Evolutionary conservation across 2,113 vertebrate species (phyloP).

Genomic region (Holacanthus passer): DNA sequence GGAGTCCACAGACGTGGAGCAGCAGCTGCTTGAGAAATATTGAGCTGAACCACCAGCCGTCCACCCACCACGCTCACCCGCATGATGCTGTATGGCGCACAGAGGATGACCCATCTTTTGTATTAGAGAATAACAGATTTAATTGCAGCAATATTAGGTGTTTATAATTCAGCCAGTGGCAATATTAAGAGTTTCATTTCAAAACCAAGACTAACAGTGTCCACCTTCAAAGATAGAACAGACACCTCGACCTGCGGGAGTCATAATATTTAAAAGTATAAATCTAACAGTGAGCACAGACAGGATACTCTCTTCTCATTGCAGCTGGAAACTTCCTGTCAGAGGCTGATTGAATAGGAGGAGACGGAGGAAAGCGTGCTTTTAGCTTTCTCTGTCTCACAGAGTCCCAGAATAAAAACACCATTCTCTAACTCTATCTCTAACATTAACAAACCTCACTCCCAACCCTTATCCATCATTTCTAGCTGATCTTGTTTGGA

Average conservation of each 20-base stretch:
- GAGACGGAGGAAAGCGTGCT: constrained; percentile 18
- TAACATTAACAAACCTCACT: constrained; percentile 50
- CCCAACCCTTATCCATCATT: constrained; percentile 24
- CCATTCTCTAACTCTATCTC: constrained; percentile 18
- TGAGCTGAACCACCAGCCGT: constrained; percentile 35
- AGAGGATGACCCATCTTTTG: background rate
- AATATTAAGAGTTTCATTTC: background rate
- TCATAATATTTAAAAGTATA: constrained; percentile 36
- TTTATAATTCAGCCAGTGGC: background rate
- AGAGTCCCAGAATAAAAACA: constrained; percentile 32
- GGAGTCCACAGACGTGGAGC: constrained; percentile 23
- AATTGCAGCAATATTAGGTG: background rate
- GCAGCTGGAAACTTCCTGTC: constrained; percentile 6
- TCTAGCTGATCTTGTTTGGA: constrained; percentile 27
- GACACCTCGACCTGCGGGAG: constrained; percentile 14
- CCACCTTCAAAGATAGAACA: constrained; percentile 13
- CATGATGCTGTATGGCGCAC: background rate
- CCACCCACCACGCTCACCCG: constrained; percentile 24
- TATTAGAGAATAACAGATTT: background rate
- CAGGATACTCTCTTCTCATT: constrained; percentile 8
- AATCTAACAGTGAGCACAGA: constrained; percentile 16
- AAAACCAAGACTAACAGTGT: background rate
- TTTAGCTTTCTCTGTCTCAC: constrained; percentile 26
- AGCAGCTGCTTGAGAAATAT: constrained; percentile 63
- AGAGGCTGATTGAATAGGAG: constrained; percentile 23